Base-by-base conservation (phyloP, 1,140 invertebrate species). In the Drosophila orena region DNA sequence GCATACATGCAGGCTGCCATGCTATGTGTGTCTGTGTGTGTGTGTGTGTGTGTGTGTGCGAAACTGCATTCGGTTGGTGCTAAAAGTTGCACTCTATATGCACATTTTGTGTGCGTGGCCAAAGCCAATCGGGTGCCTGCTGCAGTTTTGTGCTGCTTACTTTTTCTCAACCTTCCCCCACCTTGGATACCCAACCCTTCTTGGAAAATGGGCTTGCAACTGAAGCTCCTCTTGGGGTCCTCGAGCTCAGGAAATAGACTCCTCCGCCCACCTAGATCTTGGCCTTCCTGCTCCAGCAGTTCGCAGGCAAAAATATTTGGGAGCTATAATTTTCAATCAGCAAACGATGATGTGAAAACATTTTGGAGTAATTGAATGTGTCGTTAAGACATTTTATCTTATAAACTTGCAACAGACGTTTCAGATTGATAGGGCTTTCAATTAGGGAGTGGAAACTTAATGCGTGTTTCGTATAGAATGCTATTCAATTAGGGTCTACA, bases 31-130 rank as follows among this genome's bases (percentile, higher is more conserved):
- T 44, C 6, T 7, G 27, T 27, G 7, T 30, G 22, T 4, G 3
- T 3, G 22, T 24, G 3, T 35, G 17, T 34, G 68, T 58, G 35
- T 79, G 74, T 77, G 80, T 59, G 54, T 65, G 71, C 59, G 74
- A 65, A 91, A 89, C 84, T 91, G 89, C 89, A 91, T 91, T 91
- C 84, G 89, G 89, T 91, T 91, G 89, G 89, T 85, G 83, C 81
- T 91, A 79, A 91, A 91, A 91, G 90, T 83, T 91, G 89, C 89
- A 91, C 81, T 91, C 85, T 91, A 91, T 90, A 89, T 91, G 89
- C 84, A 91, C 90, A 85, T 90, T 90, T 90, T 83, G 88, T 90
- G 85, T 90, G 78, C 84, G 84, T 85, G 81, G 77, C 73, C 89
- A 86, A 85, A 86, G 88, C 86, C 88, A 91, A 90, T 90, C 78